Percentiles rank a stretch among this genome's conserved stretches.
These are phyloP conservation scores for Pitta sordida DNA, from an alignment of 2,113 vertebrate species.

Conservation along the genomic window DNA sequence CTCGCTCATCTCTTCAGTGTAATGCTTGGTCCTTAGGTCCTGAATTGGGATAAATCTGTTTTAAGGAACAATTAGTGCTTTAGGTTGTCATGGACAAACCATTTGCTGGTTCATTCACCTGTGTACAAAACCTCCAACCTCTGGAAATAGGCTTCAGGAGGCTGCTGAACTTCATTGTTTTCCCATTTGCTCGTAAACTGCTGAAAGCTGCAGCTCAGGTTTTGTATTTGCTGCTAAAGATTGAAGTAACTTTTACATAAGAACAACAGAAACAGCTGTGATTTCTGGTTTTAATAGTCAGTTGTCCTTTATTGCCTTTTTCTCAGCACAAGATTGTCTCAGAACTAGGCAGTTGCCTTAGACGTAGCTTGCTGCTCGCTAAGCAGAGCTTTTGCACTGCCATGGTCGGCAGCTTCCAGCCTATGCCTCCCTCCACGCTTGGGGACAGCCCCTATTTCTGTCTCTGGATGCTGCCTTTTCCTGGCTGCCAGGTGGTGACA, in stretches of 20 bases:
- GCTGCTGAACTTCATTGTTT: background rate
- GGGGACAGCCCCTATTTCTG: background rate
- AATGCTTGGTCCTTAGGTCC: background rate
- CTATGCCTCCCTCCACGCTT: background rate
- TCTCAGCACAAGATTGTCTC: background rate
- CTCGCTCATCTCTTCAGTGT: background rate
- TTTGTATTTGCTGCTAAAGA: background rate
- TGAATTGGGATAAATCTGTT: background rate
- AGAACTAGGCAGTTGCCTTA: background rate
- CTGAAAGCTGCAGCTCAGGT: background rate
- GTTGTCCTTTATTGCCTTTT: background rate
- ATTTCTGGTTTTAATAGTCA: background rate
- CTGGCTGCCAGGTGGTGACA: background rate
- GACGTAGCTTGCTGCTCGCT: background rate
- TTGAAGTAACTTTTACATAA: background rate
- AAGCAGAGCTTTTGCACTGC: background rate
- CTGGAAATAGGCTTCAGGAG: background rate
- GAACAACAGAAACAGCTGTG: background rate
- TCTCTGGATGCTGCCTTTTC: background rate
- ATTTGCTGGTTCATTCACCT: background rate
- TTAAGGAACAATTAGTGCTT: background rate
- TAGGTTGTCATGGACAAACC: background rate
- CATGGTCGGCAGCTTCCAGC: accelerated
- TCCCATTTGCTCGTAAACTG: background rate
- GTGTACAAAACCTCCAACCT: background rate